Evolutionary conservation across 2,888 invertebrate genomes (phyloP), one percentile per base, ranked within the genome.

Genomic region (Tenodera sinensis): DNA sequence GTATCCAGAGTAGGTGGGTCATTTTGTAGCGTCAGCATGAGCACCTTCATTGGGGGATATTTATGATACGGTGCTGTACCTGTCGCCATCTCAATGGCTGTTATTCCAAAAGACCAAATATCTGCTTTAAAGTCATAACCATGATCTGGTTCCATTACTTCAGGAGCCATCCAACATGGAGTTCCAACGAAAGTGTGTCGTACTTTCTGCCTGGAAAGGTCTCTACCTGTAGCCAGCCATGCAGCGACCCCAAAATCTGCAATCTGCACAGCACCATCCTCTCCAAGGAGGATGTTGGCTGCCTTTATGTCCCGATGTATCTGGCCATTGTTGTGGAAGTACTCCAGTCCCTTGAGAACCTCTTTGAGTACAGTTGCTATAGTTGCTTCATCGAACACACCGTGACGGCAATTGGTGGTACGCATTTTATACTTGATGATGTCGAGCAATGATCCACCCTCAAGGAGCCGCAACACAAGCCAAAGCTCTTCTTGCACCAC

Each of bases 151-250:
- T 98, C 98, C 99, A 99, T 99, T 91, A 99, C 99, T 95, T 99
- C 99, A 1, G 99, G 99, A 3, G 99, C 99, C 99, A 99, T 99
- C 99, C 99, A 99, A 93, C 99, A 99, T 0, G 99, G 99, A 0
- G 99, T 99, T 20, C 99, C 99, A 1, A 99, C 99, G 94, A 99
- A 99, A 0, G 99, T 99, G 93, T 99, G 99, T 83, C 99, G 95
- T 28, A 98, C 98, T 94, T 98, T 98, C 93, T 99, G 98, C 86
- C 99, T 95, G 8, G 98, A 98, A 90, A 98, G 94, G 93, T 99
- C 99, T 89, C 98, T 96, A 7, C 98, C 99, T 0, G 98, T 98
- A 12, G 99, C 98, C 91, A 99, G 94, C 98, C 98, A 99, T 2
- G 99, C 98, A 91, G 98, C 98, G 0, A 99, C 99, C 90, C 99